phyloP scores from a whole-genome alignment of 2,888 invertebrate species.

The Onchidella celtica region DNA sequence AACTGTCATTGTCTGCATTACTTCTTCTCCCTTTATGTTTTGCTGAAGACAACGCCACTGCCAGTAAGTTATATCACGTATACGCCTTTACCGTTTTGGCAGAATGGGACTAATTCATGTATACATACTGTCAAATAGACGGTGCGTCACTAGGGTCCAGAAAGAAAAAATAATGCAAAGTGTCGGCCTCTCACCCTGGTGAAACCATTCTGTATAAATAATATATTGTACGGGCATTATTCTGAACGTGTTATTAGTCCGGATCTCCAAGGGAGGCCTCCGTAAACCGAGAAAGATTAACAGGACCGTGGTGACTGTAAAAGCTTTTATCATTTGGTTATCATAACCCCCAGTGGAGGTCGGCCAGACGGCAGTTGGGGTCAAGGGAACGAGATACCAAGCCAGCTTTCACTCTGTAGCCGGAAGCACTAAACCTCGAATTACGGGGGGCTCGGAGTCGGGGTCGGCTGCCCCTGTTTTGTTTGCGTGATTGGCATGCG shows the following conservation, averaged over 20 bases:
- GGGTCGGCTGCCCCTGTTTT: constrained; percentile 19
- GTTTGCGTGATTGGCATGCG: constrained; percentile 28
- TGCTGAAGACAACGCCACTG: no score
- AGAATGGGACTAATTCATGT: no score
- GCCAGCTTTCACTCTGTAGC: neutral
- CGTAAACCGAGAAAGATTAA: neutral
- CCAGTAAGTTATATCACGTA: no score
- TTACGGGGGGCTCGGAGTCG: constrained; percentile 2
- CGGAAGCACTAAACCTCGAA: constrained; percentile 23
- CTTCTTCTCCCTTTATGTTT: no score
- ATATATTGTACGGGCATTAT: neutral
- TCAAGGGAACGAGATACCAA: constrained; percentile 11
- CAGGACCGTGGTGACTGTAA: neutral
- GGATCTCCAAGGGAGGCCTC: neutral
- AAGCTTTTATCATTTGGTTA: neutral
- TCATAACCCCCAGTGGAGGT: constrained; percentile 1
- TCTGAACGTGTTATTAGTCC: neutral
- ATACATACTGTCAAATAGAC: no score
- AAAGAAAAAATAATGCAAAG: no score
- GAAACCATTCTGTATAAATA: no score
- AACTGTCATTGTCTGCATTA: no score
- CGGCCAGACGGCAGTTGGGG: neutral
- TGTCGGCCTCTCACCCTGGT: no score
- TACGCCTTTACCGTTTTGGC: no score
- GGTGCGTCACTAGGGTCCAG: no score